Evolutionary conservation across 2,797 vertebrate species (phyloP), one percentile per base, ranked within the genome.

Genomic region (Paratrypauchen microcephalus): DNA sequence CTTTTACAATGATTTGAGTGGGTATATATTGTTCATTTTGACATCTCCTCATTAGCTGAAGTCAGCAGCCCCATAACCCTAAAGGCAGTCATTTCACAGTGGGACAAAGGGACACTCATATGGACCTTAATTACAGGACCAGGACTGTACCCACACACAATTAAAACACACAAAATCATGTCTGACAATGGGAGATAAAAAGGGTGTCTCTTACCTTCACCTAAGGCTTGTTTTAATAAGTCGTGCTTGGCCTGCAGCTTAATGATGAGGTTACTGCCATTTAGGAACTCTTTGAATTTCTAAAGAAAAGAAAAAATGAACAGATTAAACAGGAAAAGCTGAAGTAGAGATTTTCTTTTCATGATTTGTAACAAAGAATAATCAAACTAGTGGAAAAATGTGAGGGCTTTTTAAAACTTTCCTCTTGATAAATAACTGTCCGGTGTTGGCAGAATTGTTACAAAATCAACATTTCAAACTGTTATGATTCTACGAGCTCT

Each of bases 161-260:
- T 76, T 72, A 70, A 71, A 75, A 71, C 63, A 78, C 58, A 73
- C 13, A 30, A 63, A 48, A 47, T 64, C 39, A 64, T 48, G 61
- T 45, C 54, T 68, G 50, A 60, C 64, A 32, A 4, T 2, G 12
- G 8, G 1, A 68, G 67, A 81, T 57, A 12, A 74, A 73, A 67
- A 80, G 67, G 69, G 62, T 66, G 24, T 36, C 45, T 36, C 95
- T 94, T 87, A 99, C 98, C 97, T 97, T 99, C 98, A 24, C 98
- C 98, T 56, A 99, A 92, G 0, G 97, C 97, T 90, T 98, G 96
- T 89, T 98, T 99, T 86, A 99, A 93, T 76, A 99, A 89, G 89
- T 99, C 98, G 0, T 99, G 98, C 86, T 99, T 99, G 81, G 98
- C 97, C 92, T 99, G 98, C 41, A 99, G 96, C 91, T 99, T 99